Base-by-base conservation (phyloP, 2,113 vertebrate genomes). In the Grallaria varia region DNA sequence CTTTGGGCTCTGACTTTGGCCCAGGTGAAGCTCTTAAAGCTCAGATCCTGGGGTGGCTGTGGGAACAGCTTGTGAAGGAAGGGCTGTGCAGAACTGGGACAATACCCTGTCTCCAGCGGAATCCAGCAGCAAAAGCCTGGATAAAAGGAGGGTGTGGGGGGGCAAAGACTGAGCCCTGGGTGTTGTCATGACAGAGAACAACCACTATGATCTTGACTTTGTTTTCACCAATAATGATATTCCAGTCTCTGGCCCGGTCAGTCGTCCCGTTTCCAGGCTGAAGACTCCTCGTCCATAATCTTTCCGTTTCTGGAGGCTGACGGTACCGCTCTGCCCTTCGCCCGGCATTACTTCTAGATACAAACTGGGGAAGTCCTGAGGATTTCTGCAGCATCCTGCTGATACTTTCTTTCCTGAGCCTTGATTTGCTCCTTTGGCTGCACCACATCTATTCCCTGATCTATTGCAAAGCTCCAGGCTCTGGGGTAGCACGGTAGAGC, bases 271-370 rank as follows among this genome's bases (percentile, higher is more conserved):
- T 67, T 60, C 77, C 84, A 91, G 96, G 83, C 90, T 49, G 88
- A 80, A 92, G 79, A 76, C 55, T 92, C 72, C 88, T 88, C 22
- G 11, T 94, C 83, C 8, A 3, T 93, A 84, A 82, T 37, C 37
- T 59, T 83, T 91, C 72, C n/a, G 52, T 84, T 45, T 78, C 78
- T 27, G 58, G 85, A 95, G 93, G 85, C 75, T 92, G 84, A 82
- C 35, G 12, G 49, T 63, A 55, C 87, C 62, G 1, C 75, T 73
- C 80, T 59, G 60, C 80, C 80, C 71, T 42, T 37, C 0, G 1
- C 78, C 78, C 9, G 3, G 55, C 55, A 3, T 56, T 20, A 25
- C 55, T 78, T 60, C 42, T 62, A 33, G 55, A 14, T 60, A 37
- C 40, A 17, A 56, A 35, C 1, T 56, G 59, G 62, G 80, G 35